Evolutionary conservation across 2,113 vertebrate genomes (phyloP).

Genomic region (Xiphophorus maculatus): DNA sequence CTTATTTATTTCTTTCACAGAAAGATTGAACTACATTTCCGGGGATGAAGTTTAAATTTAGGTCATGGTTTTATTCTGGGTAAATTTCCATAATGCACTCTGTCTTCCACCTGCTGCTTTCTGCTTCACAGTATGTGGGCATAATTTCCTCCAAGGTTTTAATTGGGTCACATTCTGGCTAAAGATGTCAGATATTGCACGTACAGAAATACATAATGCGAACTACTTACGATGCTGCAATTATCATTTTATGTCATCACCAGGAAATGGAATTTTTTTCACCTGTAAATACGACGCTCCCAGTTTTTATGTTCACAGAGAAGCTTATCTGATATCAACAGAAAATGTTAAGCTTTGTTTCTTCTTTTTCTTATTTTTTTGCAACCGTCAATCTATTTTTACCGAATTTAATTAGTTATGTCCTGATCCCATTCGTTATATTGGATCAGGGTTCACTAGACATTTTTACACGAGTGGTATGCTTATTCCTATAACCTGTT

Average conservation of each 20-base stretch:
- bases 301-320: background rate
- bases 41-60: conserved; percentile 32
- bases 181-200: conserved; percentile 37
- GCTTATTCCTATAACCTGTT: too few relatives aligned
- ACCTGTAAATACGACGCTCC: conserved; percentile 8
- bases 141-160: conserved; percentile 56
- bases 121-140: conserved; percentile 57
- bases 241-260: conserved; percentile 32
- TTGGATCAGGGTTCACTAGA: too few relatives aligned
- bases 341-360: too few relatives aligned
- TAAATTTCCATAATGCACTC: conserved; percentile 35
- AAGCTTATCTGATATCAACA: background rate
- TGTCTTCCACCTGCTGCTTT: conserved; percentile 60
- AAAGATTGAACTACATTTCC: conserved; percentile 2
- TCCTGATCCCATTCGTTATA: too few relatives aligned
- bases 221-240: conserved; percentile 21
- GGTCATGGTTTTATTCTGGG: conserved; percentile 38
- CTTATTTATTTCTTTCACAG: conserved; percentile 4
- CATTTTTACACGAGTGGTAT: background rate
- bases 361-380: background rate
- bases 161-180: conserved; percentile 62
- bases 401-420: background rate
- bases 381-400: background rate
- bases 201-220: conserved; percentile 33
- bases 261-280: conserved; percentile 41